These are phyloP conservation scores for Dicycla oo DNA, from an alignment of 2,888 invertebrate species.

Conservation along the genomic window DNA sequence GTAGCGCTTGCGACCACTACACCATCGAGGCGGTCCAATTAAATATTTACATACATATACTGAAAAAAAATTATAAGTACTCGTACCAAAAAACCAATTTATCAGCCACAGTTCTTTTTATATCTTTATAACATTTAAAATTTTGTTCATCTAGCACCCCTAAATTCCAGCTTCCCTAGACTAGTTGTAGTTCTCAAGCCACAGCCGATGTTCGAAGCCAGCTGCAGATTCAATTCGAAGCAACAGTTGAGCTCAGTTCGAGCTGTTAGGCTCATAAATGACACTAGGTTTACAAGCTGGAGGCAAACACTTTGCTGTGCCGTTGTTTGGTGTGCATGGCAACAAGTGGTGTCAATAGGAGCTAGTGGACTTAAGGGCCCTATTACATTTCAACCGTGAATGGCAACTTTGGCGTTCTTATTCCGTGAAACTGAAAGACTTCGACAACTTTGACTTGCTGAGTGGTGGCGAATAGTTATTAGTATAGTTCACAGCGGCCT, in stretches of 20 bases:
- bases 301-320: conserved; percentile 26
- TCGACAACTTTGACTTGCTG: too few species aligned
- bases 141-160: background rate
- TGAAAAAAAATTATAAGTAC: background rate
- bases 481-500: too few species aligned
- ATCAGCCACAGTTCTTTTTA: background rate
- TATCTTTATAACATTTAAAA: background rate
- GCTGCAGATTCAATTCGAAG: conserved; percentile 30
- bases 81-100: background rate
- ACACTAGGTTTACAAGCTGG: conserved; percentile 31
- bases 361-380: background rate
- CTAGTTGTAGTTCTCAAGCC: conserved; percentile 11
- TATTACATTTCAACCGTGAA: too few species aligned
- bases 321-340: background rate
- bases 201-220: conserved; percentile 16
- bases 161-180: background rate
- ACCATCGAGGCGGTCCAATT: too few species aligned
- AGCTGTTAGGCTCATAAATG: conserved; percentile 36
- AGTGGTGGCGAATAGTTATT: too few species aligned
- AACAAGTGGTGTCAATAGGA: conserved; percentile 28
- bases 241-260: conserved; percentile 49
- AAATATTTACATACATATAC: background rate
- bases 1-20: too few species aligned
- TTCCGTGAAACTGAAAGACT: too few species aligned
- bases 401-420: too few species aligned